phyloP scores from a whole-genome alignment of 2,888 invertebrate genomes.

The Phlogophora meticulosa region DNA sequence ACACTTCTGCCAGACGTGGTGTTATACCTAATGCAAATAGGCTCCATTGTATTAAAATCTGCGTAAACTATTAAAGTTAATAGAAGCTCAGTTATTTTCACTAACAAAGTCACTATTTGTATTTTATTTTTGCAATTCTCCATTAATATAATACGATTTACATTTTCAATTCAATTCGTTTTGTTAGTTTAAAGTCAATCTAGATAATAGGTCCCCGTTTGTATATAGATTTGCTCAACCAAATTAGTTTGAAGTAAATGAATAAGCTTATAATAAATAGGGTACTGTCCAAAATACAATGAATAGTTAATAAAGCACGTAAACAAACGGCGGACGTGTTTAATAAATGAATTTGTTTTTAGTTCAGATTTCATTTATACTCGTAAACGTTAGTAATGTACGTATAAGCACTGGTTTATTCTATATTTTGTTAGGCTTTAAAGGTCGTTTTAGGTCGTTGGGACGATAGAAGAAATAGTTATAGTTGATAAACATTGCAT shows the following conservation, averaged over 20 bases:
- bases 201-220: conserved; percentile 47
- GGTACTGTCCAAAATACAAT: conserved; percentile 32
- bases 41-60: conserved; percentile 18
- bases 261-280: conserved; percentile 17
- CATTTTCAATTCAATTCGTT: conserved; percentile 44
- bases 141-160: conserved; percentile 51
- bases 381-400: too few relatives aligned
- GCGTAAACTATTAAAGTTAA: conserved; percentile 7
- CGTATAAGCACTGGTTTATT: too few relatives aligned
- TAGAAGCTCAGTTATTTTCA: conserved; percentile 7
- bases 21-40: background rate
- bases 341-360: background rate
- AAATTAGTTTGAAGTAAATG: conserved; percentile 28
- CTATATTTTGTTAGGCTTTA: too few relatives aligned
- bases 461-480: too few relatives aligned
- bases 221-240: conserved; percentile 22
- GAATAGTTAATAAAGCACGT: conserved; percentile 1
- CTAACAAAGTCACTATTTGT: conserved; percentile 20
- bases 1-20: too few relatives aligned
- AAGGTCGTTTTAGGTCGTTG: too few relatives aligned
- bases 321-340: conserved; percentile 3
- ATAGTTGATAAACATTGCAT: too few relatives aligned
- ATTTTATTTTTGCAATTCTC: conserved; percentile 42
- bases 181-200: conserved; percentile 35
- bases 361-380: too few relatives aligned